Conservation (phyloP, 2,113 vertebrate genomes). For the Tamias sibiricus region DNA sequence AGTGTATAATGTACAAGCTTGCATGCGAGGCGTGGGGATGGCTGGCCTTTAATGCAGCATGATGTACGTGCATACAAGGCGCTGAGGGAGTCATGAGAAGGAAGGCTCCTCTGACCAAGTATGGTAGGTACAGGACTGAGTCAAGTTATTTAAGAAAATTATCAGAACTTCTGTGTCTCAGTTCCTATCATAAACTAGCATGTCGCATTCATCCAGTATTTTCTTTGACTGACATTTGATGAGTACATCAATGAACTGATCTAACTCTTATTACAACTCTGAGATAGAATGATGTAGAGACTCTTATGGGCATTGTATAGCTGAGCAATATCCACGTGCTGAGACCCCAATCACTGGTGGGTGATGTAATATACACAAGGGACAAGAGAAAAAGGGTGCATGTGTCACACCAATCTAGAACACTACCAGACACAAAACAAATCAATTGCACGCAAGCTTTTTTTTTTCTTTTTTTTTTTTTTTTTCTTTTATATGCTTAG, state of each 20-base stretch:
- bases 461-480: not conserved
- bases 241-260: not conserved
- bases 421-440: not conserved
- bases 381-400: not conserved
- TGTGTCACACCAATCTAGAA: not conserved
- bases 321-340: not conserved
- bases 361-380: not conserved
- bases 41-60: not conserved
- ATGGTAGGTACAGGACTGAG: not conserved
- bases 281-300: not conserved
- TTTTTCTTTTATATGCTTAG: not conserved
- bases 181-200: slow-evolving; percentile 11
- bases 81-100: not conserved
- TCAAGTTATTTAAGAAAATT: slow-evolving; percentile 5
- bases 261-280: slow-evolving; percentile 26
- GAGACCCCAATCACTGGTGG: not conserved
- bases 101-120: not conserved
- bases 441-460: not conserved
- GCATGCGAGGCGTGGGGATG: fast-evolving
- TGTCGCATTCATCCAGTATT: not conserved
- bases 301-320: not conserved
- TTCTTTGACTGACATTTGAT: slow-evolving; percentile 10
- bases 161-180: not conserved
- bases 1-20: not conserved
- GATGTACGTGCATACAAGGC: not conserved